Conservation (phyloP, 2,888 invertebrate genomes). For the Macaria liturata region DNA sequence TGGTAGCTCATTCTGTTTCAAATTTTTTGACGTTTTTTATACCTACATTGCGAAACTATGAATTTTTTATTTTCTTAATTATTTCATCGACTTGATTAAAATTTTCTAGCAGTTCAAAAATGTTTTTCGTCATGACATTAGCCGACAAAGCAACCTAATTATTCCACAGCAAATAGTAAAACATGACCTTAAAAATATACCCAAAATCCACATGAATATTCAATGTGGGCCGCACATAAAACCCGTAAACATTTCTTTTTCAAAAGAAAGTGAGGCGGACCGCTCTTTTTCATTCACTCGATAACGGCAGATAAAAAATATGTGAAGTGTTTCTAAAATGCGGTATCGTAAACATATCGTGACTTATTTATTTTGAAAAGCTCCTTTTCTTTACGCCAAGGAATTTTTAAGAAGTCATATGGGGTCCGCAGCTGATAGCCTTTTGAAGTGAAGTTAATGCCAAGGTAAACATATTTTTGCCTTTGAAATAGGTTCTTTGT, state of each 20-base stretch:
- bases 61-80: no score
- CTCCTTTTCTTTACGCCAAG: constrained; percentile 37
- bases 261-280: constrained; percentile 40
- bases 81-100: no score
- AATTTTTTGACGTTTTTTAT: no score
- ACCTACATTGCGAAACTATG: no score
- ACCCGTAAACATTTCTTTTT: constrained; percentile 41
- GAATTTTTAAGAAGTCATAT: constrained; percentile 44
- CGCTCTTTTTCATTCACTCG: constrained; percentile 45
- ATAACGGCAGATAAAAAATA: constrained; percentile 49
- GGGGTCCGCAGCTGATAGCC: constrained; percentile 43
- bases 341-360: constrained; percentile 43
- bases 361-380: constrained; percentile 47
- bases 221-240: constrained; percentile 44
- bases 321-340: constrained; percentile 49
- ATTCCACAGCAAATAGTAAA: constrained; percentile 24
- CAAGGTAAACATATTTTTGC: constrained; percentile 42
- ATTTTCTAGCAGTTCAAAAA: no score
- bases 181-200: constrained; percentile 34
- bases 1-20: no score
- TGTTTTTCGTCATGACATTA: not conserved
- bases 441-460: constrained; percentile 59
- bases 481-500: constrained; percentile 55
- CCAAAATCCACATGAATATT: constrained; percentile 56
- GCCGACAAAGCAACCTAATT: constrained; percentile 18